Evolutionary conservation across 2,888 invertebrate genomes (phyloP).

Genomic region (Sipunculus nudus): DNA sequence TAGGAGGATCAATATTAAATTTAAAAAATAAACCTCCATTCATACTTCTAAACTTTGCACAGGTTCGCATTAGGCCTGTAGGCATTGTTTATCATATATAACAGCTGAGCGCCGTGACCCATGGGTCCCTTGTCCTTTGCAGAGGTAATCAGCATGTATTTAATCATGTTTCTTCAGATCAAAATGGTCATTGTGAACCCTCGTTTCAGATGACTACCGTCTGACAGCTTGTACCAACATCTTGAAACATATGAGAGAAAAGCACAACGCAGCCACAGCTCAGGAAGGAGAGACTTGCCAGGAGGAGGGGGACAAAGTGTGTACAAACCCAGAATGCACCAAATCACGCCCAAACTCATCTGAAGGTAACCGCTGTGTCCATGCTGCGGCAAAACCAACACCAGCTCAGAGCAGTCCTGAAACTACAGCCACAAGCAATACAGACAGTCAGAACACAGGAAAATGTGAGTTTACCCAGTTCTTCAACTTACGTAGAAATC

Average conservation of each 20-base stretch:
- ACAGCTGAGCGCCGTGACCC: too few species aligned
- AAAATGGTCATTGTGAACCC: too few species aligned
- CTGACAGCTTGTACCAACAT: constrained; percentile 87
- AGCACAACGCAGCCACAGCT: constrained; percentile 44
- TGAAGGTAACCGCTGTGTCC: constrained; percentile 47
- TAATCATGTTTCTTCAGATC: too few species aligned
- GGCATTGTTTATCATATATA: too few species aligned
- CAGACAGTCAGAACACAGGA: constrained; percentile 17
- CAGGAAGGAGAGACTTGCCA: background rate
- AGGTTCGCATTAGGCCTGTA: too few species aligned
- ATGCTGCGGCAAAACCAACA: constrained; percentile 31
- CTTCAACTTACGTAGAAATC: too few species aligned
- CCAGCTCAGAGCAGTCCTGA: background rate
- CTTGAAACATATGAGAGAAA: constrained; percentile 79
- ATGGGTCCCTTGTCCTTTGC: too few species aligned
- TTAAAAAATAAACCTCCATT: too few species aligned
- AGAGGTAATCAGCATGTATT: too few species aligned
- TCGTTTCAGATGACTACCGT: constrained; percentile 81
- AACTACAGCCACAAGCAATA: constrained; percentile 13
- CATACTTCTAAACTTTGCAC: too few species aligned
- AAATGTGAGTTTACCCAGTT: too few species aligned
- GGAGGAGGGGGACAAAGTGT: constrained; percentile 20
- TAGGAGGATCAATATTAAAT: too few species aligned
- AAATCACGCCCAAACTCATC: constrained; percentile 45
- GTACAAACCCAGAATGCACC: constrained; percentile 54